Percentiles rank a stretch among this genome's conserved stretches.
Evolutionary conservation across 2,888 invertebrate species (phyloP).

Genomic region (Synanthedon formicaeformis): DNA sequence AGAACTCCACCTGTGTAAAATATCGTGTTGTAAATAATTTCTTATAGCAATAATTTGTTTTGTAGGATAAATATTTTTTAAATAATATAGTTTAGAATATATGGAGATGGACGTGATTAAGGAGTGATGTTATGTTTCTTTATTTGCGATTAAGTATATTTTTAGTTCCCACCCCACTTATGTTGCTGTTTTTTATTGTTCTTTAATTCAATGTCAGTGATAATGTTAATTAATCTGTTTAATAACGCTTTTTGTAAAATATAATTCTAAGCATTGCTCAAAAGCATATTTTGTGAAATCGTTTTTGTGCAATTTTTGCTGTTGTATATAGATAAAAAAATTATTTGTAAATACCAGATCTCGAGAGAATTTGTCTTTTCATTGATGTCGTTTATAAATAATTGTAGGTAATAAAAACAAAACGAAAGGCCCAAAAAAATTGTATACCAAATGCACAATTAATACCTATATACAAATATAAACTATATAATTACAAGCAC

Average conservation of each 20-base stretch:
- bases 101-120: background rate
- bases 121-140: background rate
- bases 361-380: slow-evolving; percentile 43
- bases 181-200: background rate
- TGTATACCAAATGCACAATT: slow-evolving; percentile 65
- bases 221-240: slow-evolving; percentile 24
- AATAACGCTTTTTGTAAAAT: slow-evolving; percentile 59
- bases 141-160: background rate
- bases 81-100: slow-evolving; percentile 4
- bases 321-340: slow-evolving; percentile 51
- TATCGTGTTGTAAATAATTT: slow-evolving; percentile 35
- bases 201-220: background rate
- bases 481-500: slow-evolving; percentile 40
- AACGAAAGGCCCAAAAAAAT: slow-evolving; percentile 59
- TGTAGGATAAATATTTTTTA: slow-evolving; percentile 22
- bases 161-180: background rate
- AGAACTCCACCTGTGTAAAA: slow-evolving; percentile 21
- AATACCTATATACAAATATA: slow-evolving; percentile 37
- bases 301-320: slow-evolving; percentile 69
- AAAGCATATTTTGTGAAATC: slow-evolving; percentile 69
- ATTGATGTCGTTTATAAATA: slow-evolving; percentile 17
- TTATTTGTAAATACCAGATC: slow-evolving; percentile 33
- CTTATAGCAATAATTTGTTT: slow-evolving; percentile 51
- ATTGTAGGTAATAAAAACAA: slow-evolving; percentile 41
- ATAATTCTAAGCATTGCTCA: slow-evolving; percentile 66